phyloP scores from a whole-genome alignment of 2,113 vertebrate genomes.

The Aplodontia rufa region DNA sequence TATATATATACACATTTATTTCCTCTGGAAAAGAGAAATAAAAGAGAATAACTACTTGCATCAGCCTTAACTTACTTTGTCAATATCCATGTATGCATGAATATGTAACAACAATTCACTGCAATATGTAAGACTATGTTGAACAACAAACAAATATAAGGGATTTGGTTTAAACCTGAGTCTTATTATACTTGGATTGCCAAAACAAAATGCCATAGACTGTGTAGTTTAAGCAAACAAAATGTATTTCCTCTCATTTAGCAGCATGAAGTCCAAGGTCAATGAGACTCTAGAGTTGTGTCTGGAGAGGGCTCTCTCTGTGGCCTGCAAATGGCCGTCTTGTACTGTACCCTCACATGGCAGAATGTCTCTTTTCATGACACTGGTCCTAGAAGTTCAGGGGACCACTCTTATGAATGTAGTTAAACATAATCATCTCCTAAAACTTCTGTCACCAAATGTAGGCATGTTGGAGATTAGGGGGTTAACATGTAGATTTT shows the following conservation, averaged over 20 bases:
- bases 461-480: too few relatives aligned
- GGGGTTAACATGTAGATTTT: neutral
- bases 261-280: neutral
- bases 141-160: neutral
- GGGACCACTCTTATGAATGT: neutral
- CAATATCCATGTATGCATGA: too few relatives aligned
- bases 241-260: neutral
- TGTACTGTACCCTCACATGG: neutral
- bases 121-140: too few relatives aligned
- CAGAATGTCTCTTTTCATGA: neutral
- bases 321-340: neutral
- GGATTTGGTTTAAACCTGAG: neutral
- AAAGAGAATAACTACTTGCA: neutral
- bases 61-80: too few relatives aligned
- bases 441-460: neutral
- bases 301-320: neutral
- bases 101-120: too few relatives aligned
- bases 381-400: neutral
- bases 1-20: too few relatives aligned
- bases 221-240: neutral
- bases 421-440: neutral
- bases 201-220: neutral
- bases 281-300: rapidly evolving
- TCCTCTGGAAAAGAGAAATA: neutral
- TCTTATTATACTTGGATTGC: neutral